Evolutionary conservation across 1,140 invertebrate species (phyloP), one percentile per base, ranked within the genome.

Genomic region (Aculops lycopersici): DNA sequence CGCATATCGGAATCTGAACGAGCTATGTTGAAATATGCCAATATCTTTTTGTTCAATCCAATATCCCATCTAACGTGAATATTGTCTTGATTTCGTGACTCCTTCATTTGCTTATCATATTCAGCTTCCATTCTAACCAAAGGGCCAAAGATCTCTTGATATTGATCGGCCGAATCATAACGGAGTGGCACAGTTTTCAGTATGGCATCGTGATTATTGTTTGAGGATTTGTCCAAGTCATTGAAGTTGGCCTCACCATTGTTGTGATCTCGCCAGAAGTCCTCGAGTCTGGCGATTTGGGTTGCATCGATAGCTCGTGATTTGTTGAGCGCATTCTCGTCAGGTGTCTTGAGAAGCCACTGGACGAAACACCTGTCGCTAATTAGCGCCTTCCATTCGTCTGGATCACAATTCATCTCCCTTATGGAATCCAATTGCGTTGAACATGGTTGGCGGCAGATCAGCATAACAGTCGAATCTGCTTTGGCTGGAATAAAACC

Each of bases 401-500:
- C 83, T 57, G 86, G 81, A 63, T 94, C 84, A 83, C 88, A 95
- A 56, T 95, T 95, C 77, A 90, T 88, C 55, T 95, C 88, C 58
- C 94, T 88, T 43, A 8, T 90, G 59, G 24, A 79, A 84, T 53
- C 72, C 86, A n/a, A n/a, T 56, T 92, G 81, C 4, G 83, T 77
- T 39, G 88, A 86, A 61, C 92, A 98, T 3, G 90, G 90, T 60
- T 94, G 81, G 2, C 90, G 67, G 53, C 92, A 98, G 1, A 98
- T 62, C 37, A 98, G 58, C 1, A 97, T 86, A n/a, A 98, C 90
- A 35, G 97, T 86, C 1, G 84, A 92, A 58, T 97, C 90, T 5
- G 88, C 84, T 62, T 97, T 97, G 12, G 90, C 88, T 3, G 90
- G 90, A 51, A 98, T 95, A 55, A 94, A 98, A 39, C 92, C 92